Evolutionary conservation across 53 echinoderm and acorn worm genomes (phyloP).

Genomic region (Antedon mediterranea): DNA sequence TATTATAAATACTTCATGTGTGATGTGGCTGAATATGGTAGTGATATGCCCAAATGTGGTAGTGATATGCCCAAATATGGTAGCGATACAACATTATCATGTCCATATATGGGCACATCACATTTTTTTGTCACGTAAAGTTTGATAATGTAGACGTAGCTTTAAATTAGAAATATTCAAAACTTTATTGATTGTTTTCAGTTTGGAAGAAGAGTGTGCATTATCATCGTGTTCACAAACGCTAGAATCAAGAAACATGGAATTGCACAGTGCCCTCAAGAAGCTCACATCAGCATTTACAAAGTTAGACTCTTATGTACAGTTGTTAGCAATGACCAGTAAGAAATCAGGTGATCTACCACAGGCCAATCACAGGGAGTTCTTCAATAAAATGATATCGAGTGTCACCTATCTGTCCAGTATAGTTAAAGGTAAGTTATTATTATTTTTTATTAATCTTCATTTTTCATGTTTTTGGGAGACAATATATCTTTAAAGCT

Average conservation of each 20-base stretch:
- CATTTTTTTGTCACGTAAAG: too few species aligned
- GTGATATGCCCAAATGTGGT: too few species aligned
- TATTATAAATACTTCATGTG: not conserved
- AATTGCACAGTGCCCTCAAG: slow-evolving; percentile 71
- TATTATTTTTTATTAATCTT: too few species aligned
- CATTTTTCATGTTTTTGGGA: too few species aligned
- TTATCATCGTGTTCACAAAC: slow-evolving; percentile 87
- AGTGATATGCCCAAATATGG: too few species aligned
- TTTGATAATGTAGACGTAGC: too few species aligned
- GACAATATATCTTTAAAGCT: too few species aligned
- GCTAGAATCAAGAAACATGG: slow-evolving; percentile 89
- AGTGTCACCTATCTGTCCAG: slow-evolving; percentile 46
- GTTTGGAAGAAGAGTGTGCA: slow-evolving; percentile 93
- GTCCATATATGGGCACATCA: too few species aligned
- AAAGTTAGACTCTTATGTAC: slow-evolving; percentile 67
- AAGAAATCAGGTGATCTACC: slow-evolving; percentile 61
- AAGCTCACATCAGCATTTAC: slow-evolving; percentile 60
- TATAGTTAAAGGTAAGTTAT: slow-evolving; percentile 65
- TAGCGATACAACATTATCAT: too few species aligned
- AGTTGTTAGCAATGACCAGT: slow-evolving; percentile 67
- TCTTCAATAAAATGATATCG: slow-evolving; percentile 71
- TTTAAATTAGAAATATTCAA: not conserved
- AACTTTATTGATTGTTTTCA: slow-evolving; percentile 13
- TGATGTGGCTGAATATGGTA: too few species aligned
- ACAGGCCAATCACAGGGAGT: slow-evolving; percentile 57